These are phyloP conservation scores for Myrmecobius fasciatus DNA, from an alignment of 2,113 vertebrate genomes.

Conservation along the genomic window DNA sequence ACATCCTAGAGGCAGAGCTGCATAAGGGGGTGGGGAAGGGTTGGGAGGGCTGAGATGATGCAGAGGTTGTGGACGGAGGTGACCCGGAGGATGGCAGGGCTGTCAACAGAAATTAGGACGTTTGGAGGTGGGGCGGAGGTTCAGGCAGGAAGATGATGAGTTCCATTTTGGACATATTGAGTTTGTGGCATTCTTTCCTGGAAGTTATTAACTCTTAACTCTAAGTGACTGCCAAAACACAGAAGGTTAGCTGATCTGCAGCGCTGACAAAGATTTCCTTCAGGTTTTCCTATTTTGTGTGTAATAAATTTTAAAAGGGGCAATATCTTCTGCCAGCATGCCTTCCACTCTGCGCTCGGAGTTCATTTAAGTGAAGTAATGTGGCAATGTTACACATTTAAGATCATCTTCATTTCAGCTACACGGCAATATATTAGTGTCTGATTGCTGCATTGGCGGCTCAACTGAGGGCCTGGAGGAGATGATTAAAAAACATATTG, in stretches of 20 bases:
- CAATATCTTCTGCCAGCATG: constrained; percentile 72
- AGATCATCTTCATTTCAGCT: constrained; percentile 72
- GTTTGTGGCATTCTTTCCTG: not conserved
- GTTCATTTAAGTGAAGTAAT: constrained; percentile 66
- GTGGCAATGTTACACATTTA: constrained; percentile 64
- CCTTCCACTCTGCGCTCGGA: constrained; percentile 52
- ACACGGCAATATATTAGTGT: constrained; percentile 57
- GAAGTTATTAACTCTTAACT: constrained; percentile 27
- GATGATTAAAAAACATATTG: not conserved
- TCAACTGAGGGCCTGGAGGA: constrained; percentile 66
- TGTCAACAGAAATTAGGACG: not conserved
- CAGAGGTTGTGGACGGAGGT: not conserved
- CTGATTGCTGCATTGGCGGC: constrained; percentile 26
- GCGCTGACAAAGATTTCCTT: constrained; percentile 62
- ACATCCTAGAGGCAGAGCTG: not conserved
- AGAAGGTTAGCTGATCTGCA: constrained; percentile 53
- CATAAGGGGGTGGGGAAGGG: not conserved
- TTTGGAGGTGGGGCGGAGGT: constrained; percentile 14
- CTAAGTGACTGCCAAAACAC: constrained; percentile 59
- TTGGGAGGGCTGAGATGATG: not conserved
- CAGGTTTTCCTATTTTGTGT: constrained; percentile 66
- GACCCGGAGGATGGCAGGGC: not conserved
- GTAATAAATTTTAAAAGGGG: constrained; percentile 74
- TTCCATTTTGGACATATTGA: constrained; percentile 37
- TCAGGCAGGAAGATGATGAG: not conserved